Base-by-base conservation (phyloP, 2,888 invertebrate species). In the Desoria tigrina region DNA sequence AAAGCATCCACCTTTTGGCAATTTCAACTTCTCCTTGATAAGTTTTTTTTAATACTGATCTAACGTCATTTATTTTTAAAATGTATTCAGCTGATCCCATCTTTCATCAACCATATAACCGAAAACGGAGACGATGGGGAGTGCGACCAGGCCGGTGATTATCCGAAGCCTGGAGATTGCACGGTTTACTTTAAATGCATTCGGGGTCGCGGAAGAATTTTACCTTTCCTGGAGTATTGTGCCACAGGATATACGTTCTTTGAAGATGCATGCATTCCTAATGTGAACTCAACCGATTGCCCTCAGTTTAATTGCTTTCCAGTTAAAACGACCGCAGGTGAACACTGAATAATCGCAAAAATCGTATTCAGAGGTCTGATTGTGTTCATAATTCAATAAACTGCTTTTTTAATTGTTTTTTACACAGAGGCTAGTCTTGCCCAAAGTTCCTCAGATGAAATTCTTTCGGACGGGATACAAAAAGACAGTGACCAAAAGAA, bases 91-190 rank as follows among this genome's bases (percentile, higher is more conserved):
- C 54, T 68, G n/a, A 68, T 68, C 60, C 65, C 65, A 51, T 42
- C 32, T n/a, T 69, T 69, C 39, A 45, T 69, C 24, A 32, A 60
- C 9, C 69, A 69, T 61, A 61, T 69, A 18, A 62, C 63, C 63
- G 21, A 51, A 42, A 39, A 42, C 32, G 54, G 49, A 3, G 28
- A 57, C 32, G 16, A 42, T 7, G 57, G 32, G 2, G 55, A 37
- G 16, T 69, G 69, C 42, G 65, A 61, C 14, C 59, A 58, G 45
- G 7, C 27, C 2, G 72, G 69, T 16, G 42, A 56, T 14, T 72
- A 67, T 53, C 62, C 67, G 7, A 55, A 63, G n/a, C 69, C 72
- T 18, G 69, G 69, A 53, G 69, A 68, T 27, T 72, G 72, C n/a
- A 61, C 69, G 1, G 57, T 62, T 16, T 72, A 66, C 53, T 72